These are phyloP conservation scores for Aythya fuligula DNA, from an alignment of 2,797 vertebrate species.

Conservation along the genomic window DNA sequence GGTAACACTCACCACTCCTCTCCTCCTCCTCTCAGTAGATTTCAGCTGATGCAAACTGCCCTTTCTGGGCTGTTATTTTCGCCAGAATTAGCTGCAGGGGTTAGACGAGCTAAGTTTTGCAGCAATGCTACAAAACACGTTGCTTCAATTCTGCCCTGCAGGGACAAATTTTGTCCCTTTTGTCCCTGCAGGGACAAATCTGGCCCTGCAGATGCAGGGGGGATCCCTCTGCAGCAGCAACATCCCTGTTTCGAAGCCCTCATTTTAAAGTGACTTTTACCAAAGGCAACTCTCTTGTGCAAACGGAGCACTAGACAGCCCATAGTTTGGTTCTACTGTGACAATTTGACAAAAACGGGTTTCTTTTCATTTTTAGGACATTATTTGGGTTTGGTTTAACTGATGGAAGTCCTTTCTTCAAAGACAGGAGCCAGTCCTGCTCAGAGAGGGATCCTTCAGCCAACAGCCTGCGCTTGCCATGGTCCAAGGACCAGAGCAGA, in stretches of 20 bases:
- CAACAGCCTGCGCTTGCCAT: neutral
- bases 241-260: neutral
- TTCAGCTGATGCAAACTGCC: neutral
- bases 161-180: too few species aligned
- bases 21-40: fast-evolving
- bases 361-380: neutral
- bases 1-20: neutral
- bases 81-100: neutral
- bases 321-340: neutral
- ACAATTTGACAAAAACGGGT: neutral
- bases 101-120: neutral
- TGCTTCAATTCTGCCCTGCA: neutral
- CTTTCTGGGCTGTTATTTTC: neutral
- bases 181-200: too few species aligned
- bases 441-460: neutral
- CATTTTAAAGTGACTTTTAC: neutral
- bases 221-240: neutral
- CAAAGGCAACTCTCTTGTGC: neutral
- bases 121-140: fast-evolving
- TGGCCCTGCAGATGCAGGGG: neutral
- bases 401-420: neutral
- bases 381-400: neutral
- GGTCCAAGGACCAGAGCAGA: neutral
- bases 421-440: neutral
- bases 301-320: neutral